Evolutionary conservation across 2,113 vertebrate species (phyloP).

Genomic region (Microcebus griseorufus): DNA sequence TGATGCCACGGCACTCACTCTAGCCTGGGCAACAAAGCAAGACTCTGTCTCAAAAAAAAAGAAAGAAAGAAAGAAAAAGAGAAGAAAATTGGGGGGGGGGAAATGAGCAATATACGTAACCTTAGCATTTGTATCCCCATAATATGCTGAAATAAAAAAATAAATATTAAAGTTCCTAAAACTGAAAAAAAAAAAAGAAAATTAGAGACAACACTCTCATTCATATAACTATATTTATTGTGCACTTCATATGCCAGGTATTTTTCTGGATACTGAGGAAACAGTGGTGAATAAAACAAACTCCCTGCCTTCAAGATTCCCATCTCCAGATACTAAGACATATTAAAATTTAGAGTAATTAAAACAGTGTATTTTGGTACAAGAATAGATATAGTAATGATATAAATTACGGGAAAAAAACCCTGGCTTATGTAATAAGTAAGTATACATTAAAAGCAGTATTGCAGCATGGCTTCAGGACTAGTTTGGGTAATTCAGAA

Average conservation of each 20-base stretch:
- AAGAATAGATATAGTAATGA: neutral
- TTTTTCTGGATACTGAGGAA: neutral
- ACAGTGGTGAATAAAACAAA: neutral
- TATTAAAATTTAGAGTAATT: neutral
- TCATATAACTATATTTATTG: slow-evolving; percentile 5
- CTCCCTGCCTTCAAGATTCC: neutral
- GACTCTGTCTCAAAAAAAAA: too few relatives aligned
- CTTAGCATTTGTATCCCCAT: too few relatives aligned
- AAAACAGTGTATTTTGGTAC: neutral
- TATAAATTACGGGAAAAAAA: neutral
- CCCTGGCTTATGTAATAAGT: neutral
- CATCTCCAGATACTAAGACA: neutral
- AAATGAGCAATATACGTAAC: too few relatives aligned
- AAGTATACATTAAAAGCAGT: neutral
- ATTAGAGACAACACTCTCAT: neutral
- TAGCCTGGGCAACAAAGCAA: too few relatives aligned
- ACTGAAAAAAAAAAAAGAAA: neutral
- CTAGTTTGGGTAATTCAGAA: neutral
- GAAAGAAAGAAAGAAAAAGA: too few relatives aligned
- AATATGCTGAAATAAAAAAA: too few relatives aligned
- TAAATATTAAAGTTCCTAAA: too few relatives aligned
- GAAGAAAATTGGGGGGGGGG: too few relatives aligned
- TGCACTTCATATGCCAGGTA: neutral
- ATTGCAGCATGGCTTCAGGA: neutral
- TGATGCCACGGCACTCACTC: too few relatives aligned